phyloP scores from a whole-genome alignment of 2,888 invertebrate species.

The Agrotis segetum region DNA sequence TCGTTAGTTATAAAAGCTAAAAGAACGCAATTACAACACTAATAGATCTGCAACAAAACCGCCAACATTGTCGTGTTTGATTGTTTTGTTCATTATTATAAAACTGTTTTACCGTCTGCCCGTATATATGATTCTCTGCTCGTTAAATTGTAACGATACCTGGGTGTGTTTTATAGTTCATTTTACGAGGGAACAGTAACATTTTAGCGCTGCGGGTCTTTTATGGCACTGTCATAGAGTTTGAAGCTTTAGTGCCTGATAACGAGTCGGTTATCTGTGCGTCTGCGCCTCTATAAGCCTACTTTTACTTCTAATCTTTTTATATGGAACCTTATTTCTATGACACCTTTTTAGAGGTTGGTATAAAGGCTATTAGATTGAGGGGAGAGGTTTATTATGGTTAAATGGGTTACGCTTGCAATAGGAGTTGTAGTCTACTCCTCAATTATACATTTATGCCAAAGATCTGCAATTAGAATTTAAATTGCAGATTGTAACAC shows the following conservation, averaged over 20 bases:
- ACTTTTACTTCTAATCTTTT: conserved; percentile 70
- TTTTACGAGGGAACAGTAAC: conserved; percentile 88
- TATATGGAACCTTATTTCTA: conserved; percentile 60
- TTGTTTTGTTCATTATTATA: conserved; percentile 77
- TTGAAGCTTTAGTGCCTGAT: conserved; percentile 88
- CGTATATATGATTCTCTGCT: conserved; percentile 88
- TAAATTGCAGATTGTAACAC: conserved; percentile 30
- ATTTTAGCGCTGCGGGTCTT: conserved; percentile 90
- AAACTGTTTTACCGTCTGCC: conserved; percentile 80
- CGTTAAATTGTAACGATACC: conserved; percentile 89
- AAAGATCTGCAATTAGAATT: conserved; percentile 28
- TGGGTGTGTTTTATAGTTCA: conserved; percentile 86
- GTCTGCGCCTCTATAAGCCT: conserved; percentile 55
- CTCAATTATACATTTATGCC: conserved; percentile 7
- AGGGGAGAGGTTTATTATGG: background rate
- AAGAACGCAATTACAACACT: conserved; percentile 19
- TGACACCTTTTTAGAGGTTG: conserved; percentile 40
- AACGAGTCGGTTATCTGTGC: conserved; percentile 82
- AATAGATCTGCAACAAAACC: conserved; percentile 36
- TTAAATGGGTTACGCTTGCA: background rate
- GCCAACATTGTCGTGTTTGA: conserved; percentile 68
- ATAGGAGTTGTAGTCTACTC: background rate
- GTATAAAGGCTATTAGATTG: background rate
- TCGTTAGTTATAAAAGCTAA: conserved; percentile 7
- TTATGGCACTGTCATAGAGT: conserved; percentile 88